Evolutionary conservation across 1,140 invertebrate species (phyloP).

Genomic region (Phymorhynchus buccinoides): DNA sequence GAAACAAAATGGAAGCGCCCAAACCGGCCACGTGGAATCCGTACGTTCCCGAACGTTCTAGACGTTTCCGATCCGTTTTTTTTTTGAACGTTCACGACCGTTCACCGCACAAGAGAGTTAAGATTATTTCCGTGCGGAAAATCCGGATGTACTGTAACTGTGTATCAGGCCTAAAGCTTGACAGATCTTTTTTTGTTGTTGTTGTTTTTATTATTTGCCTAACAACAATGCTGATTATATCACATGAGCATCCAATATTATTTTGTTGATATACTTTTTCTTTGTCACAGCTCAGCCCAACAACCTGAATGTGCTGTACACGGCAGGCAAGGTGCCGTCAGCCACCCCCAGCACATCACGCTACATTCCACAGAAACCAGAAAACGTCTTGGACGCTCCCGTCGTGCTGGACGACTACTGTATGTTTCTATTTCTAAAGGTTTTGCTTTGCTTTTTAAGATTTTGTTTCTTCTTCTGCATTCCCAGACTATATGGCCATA

Average conservation of each 20-base stretch:
- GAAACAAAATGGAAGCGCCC: too few relatives aligned
- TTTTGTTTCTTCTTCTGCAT: not conserved
- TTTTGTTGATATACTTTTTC: constrained; percentile 31
- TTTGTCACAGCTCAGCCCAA: constrained; percentile 87
- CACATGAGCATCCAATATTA: too few relatives aligned
- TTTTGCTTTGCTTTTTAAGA: constrained; percentile 23
- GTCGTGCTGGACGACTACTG: constrained; percentile 97
- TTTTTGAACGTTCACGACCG: too few relatives aligned
- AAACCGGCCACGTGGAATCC: too few relatives aligned
- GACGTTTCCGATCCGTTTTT: too few relatives aligned
- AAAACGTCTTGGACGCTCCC: constrained; percentile 96
- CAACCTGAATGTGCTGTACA: constrained; percentile 91
- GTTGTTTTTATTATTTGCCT: not conserved
- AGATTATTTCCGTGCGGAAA: too few relatives aligned
- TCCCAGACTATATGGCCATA: too few relatives aligned
- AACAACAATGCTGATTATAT: too few relatives aligned
- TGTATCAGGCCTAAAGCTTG: not conserved
- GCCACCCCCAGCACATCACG: constrained; percentile 77
- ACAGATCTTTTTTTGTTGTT: not conserved
- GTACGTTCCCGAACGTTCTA: too few relatives aligned
- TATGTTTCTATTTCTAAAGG: constrained; percentile 74
- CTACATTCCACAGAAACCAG: constrained; percentile 90
- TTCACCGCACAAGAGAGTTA: too few relatives aligned
- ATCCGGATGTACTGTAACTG: too few relatives aligned
- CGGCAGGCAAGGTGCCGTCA: constrained; percentile 83